A percentile compares a stretch with the other conserved stretches of the same genome.
These are phyloP conservation scores for Battus philenor DNA, from an alignment of 1,140 invertebrate genomes.

Conservation along the genomic window DNA sequence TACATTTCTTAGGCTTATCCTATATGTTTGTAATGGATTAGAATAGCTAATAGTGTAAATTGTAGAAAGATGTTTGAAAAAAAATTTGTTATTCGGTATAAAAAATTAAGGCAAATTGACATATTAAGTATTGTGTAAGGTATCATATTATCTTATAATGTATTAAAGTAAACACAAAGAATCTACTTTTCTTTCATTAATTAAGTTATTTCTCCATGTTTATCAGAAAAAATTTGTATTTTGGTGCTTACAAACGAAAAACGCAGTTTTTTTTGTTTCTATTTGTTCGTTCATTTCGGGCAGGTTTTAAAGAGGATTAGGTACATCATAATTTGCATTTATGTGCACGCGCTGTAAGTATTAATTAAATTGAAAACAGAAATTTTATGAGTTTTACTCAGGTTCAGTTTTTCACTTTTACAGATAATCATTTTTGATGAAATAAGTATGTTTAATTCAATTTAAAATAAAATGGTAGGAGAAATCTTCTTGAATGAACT, in stretches of 20 bases:
- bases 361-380: conserved; percentile 1
- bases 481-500: too few species aligned
- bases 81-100: too few species aligned
- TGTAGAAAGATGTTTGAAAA: too few species aligned
- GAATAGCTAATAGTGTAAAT: too few species aligned
- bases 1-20: too few species aligned
- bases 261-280: conserved; percentile 2
- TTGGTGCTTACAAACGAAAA: conserved; percentile 7
- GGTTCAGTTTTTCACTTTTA: too few species aligned
- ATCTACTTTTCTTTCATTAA: neutral
- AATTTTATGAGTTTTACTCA: too few species aligned
- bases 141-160: neutral
- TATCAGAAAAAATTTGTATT: neutral
- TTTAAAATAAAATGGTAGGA: neutral
- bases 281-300: conserved; percentile 6
- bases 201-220: neutral
- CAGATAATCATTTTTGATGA: too few species aligned
- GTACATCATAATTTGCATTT: conserved; percentile 12
- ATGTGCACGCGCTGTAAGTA: neutral
- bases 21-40: too few species aligned
- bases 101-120: too few species aligned
- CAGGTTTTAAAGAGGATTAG: conserved; percentile 12
- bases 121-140: neutral
- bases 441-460: too few species aligned
- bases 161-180: neutral